These are phyloP conservation scores for Mirza zaza DNA, from an alignment of 2,113 vertebrate species.

Conservation along the genomic window DNA sequence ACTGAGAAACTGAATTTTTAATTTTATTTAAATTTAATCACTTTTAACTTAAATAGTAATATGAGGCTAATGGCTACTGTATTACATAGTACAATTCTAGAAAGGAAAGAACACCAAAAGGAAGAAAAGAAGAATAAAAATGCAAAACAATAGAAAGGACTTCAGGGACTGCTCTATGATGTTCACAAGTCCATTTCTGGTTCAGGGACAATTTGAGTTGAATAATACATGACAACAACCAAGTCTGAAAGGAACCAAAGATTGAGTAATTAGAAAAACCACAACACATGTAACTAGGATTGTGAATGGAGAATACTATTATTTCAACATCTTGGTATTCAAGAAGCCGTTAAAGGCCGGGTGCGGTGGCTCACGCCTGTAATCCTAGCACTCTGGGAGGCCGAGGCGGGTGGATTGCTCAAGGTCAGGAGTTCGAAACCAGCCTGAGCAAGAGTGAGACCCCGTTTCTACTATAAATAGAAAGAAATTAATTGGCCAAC, in stretches of 20 bases:
- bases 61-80: neutral
- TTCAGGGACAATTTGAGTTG: neutral
- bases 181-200: neutral
- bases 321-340: neutral
- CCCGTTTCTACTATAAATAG: no score
- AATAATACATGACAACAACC: neutral
- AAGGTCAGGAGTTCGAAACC: no score
- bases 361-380: no score
- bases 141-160: neutral
- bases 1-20: neutral
- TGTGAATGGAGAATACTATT: neutral
- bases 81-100: neutral
- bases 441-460: no score
- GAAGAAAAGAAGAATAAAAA: neutral
- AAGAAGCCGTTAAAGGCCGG: no score
- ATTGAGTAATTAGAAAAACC: neutral
- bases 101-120: neutral
- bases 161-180: neutral
- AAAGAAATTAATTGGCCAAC: no score
- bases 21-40: constrained; percentile 10
- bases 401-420: no score
- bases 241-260: neutral
- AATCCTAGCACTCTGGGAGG: no score
- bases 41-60: neutral
- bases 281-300: neutral